Percentiles rank a stretch among this genome's conserved stretches.
These are phyloP conservation scores for Phylloscopus collybita DNA, from an alignment of 2,797 vertebrate genomes.

Conservation along the genomic window DNA sequence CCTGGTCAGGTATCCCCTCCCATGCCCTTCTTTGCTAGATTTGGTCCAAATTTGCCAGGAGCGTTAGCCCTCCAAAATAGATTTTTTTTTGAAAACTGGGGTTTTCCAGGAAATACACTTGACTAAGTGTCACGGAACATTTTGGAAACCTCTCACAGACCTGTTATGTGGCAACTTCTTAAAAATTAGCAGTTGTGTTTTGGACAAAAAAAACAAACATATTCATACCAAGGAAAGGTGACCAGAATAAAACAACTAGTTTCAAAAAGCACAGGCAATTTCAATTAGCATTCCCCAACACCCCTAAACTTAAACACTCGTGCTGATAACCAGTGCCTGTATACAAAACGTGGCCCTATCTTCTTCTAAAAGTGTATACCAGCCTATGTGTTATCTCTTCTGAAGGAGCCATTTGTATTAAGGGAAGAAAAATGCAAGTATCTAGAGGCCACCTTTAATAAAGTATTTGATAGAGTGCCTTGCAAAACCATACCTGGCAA, in stretches of 20 bases:
- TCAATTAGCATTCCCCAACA: not conserved
- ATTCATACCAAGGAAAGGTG: accelerated
- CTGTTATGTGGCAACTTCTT: not conserved
- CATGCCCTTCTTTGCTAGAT: not conserved
- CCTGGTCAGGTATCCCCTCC: not conserved
- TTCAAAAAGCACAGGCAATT: not conserved
- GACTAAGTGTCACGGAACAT: accelerated
- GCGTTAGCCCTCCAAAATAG: not conserved
- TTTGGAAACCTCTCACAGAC: not conserved
- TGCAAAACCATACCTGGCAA: slow-evolving; percentile 12
- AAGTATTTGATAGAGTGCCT: slow-evolving; percentile 37
- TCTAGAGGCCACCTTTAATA: slow-evolving; percentile 42
- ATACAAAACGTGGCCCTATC: accelerated
- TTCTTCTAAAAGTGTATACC: not conserved
- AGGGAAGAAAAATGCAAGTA: slow-evolving; percentile 35
- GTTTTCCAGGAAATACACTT: not conserved
- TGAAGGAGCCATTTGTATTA: not conserved
- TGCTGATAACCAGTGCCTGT: not conserved
- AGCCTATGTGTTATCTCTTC: not conserved
- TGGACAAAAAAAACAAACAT: not conserved
- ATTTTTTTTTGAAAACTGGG: not conserved
- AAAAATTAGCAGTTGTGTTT: not conserved
- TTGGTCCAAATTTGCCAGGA: not conserved
- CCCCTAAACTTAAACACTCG: not conserved
- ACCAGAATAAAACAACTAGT: not conserved